Percentiles rank a stretch among this genome's conserved stretches.
Conservation (phyloP, 2,888 invertebrate genomes). For the Mesochorus sp. region DNA sequence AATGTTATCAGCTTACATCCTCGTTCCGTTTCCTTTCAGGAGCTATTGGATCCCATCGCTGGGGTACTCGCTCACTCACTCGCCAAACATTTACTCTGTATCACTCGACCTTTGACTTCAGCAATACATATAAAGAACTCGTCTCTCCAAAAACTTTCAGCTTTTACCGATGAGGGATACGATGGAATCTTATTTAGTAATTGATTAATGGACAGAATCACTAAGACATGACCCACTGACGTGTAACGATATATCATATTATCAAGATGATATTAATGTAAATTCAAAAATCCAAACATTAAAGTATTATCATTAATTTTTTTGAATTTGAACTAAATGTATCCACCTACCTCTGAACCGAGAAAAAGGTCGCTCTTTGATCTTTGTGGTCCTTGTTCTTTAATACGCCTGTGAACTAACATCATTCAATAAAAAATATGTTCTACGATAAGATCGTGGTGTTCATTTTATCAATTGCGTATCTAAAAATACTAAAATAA, state of each 20-base stretch:
- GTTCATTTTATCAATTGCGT: not conserved
- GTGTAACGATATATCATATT: too few species aligned
- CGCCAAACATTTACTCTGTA: conserved; percentile 43
- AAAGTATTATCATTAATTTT: too few species aligned
- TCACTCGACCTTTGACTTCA: conserved; percentile 25
- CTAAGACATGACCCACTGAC: too few species aligned
- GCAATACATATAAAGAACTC: not conserved
- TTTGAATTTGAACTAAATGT: not conserved
- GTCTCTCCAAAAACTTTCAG: too few species aligned
- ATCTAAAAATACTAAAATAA: not conserved
- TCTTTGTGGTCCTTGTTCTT: not conserved
- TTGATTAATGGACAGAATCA: too few species aligned
- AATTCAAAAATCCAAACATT: not conserved
- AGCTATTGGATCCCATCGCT: conserved; percentile 44
- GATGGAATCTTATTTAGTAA: too few species aligned
- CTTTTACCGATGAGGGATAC: too few species aligned
- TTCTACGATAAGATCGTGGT: not conserved
- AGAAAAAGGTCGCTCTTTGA: not conserved
- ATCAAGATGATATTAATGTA: not conserved
- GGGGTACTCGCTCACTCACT: conserved; percentile 3
- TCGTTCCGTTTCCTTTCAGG: conserved; percentile 61
- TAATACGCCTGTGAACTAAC: conserved; percentile 7
- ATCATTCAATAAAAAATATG: not conserved
- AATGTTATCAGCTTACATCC: conserved; percentile 63
- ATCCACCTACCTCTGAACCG: conserved; percentile 12